Base-by-base conservation (phyloP, 2,113 vertebrate species). In the Scomber japonicus region DNA sequence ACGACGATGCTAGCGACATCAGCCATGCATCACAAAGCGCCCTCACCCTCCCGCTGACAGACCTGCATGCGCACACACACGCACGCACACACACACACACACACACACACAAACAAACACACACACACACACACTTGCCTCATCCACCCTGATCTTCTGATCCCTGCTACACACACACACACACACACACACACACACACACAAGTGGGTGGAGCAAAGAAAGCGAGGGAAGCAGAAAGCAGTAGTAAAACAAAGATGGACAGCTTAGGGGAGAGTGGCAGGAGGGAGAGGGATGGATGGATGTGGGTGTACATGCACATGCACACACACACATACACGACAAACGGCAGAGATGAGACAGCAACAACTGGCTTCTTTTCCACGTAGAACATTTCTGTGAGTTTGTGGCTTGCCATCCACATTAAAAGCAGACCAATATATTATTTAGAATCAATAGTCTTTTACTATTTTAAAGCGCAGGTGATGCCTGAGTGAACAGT, bases 21-120 rank as follows among this genome's bases (percentile, higher is more conserved):
- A 91, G 87, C 88, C 82, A 90, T 78, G 90, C 93, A 92, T 94
- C 92, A 93, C 91, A 90, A 73, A 87, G 87, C 89, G 73, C 83
- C 71, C 87, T 73, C 74, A 74, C 77, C 75, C 89, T 78, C 80
- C 83, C 81, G 65, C 77, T 14, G 12, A 81, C 56, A 75, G 49
- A 82, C 75, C 61, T 51, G 82, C 51, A 21, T 49, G 15, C 68
- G 8, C 51, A 57, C n/a, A 13, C 57, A 14, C 68, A 11, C 49
- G 2, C 12, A 16, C 35, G 1, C 19, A 8, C 13, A 12, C 27
- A 45, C 67, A 53, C 21, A 19, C 66, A 12, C 71, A 57, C 51
- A 14, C 60, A 65, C 56, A 30, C 21, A 12, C 78, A 54, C 61
- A n/a, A 67, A 68, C 45, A 60, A 50, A 21, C 70, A 56, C 45